These are phyloP conservation scores for Gila robusta DNA, from an alignment of 2,797 vertebrate species.

Conservation along the genomic window DNA sequence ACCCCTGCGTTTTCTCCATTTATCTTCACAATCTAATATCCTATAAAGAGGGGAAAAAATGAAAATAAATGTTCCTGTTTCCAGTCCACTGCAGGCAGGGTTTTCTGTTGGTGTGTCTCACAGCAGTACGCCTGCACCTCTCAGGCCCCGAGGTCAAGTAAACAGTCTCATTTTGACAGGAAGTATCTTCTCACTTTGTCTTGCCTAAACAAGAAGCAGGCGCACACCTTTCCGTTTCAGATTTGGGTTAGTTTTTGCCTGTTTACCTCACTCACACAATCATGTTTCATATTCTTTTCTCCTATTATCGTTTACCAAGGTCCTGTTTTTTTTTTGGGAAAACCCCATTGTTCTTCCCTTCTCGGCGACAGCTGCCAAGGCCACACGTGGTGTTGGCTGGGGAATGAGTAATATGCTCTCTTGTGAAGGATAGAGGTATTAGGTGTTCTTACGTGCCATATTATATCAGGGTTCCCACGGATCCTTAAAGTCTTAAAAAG, in stretches of 20 bases:
- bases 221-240: background rate
- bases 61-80: background rate
- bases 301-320: conserved; percentile 7
- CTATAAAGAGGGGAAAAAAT: background rate
- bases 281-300: background rate
- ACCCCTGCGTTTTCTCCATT: background rate
- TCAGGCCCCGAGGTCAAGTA: background rate
- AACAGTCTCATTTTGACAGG: background rate
- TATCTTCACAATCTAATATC: background rate
- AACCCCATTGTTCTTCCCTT: conserved; percentile 25
- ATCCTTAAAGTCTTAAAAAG: too few species aligned
- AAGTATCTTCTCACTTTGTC: background rate
- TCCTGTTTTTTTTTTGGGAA: conserved; percentile 7
- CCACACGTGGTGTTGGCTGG: background rate
- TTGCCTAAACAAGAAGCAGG: background rate
- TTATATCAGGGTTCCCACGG: background rate
- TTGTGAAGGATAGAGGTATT: background rate
- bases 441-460: background rate
- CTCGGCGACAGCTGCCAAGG: background rate
- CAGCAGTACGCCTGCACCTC: background rate
- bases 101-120: background rate
- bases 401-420: conserved; percentile 16
- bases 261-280: background rate
- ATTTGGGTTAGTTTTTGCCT: background rate
- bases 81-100: background rate